Conservation (phyloP, 2,113 vertebrate species). For the Gracilinanus agilis region DNA sequence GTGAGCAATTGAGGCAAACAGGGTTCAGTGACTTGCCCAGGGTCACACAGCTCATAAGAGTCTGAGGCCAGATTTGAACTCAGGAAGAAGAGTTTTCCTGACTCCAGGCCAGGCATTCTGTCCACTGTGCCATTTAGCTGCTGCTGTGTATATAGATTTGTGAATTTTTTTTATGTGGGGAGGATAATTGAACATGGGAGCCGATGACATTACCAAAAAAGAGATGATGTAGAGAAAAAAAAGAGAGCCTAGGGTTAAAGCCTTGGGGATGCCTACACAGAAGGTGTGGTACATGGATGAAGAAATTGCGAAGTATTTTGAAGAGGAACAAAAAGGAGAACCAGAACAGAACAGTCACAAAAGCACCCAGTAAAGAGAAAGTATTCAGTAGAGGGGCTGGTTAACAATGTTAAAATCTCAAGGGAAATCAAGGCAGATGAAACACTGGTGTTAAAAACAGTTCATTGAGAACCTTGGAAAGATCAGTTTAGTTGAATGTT, state of each 20-base stretch:
- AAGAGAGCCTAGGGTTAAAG: not conserved
- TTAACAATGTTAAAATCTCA: not conserved
- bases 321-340: not conserved
- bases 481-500: not conserved
- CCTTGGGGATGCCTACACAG: not conserved
- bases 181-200: not conserved
- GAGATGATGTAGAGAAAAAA: not conserved
- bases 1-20: too few relatives aligned
- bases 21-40: too few relatives aligned
- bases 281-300: not conserved
- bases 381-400: not conserved
- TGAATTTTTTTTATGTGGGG: not conserved
- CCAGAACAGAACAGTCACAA: not conserved
- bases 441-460: not conserved
- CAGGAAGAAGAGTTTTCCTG: too few relatives aligned
- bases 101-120: too few relatives aligned
- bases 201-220: not conserved
- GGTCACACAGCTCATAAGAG: too few relatives aligned
- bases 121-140: too few relatives aligned
- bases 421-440: not conserved
- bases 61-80: too few relatives aligned
- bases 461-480: not conserved
- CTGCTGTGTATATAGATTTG: not conserved
- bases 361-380: not conserved
- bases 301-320: not conserved